These are phyloP conservation scores for Lota lota DNA, from an alignment of 2,113 vertebrate species.

Conservation along the genomic window DNA sequence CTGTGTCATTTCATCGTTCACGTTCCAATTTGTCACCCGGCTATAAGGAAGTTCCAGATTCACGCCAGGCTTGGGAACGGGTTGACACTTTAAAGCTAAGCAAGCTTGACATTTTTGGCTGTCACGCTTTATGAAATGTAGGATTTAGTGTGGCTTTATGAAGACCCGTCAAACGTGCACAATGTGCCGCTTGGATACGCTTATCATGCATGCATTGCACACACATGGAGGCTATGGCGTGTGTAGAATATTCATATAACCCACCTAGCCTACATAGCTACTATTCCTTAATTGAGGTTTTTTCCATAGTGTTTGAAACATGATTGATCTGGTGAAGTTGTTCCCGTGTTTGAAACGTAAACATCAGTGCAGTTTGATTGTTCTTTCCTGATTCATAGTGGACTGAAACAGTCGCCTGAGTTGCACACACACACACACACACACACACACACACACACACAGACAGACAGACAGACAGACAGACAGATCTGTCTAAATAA, in stretches of 20 bases:
- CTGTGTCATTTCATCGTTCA: constrained; percentile 40
- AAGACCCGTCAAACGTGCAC: too few relatives aligned
- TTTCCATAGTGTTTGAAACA: too few relatives aligned
- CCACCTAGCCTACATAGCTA: too few relatives aligned
- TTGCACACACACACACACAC: background rate
- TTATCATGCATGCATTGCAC: too few relatives aligned
- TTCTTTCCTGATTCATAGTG: constrained; percentile 9
- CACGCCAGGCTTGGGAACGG: constrained; percentile 31
- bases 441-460: background rate
- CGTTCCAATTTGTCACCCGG: constrained; percentile 48
- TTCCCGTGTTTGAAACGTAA: too few relatives aligned
- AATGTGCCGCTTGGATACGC: too few relatives aligned
- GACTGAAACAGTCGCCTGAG: too few relatives aligned
- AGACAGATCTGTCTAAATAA: constrained; percentile 51
- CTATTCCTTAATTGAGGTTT: too few relatives aligned
- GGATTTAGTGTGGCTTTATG: too few relatives aligned
- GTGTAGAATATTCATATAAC: too few relatives aligned
- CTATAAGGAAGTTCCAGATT: constrained; percentile 44
- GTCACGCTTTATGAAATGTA: constrained; percentile 34
- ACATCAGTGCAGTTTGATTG: background rate
- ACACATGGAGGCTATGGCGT: too few relatives aligned
- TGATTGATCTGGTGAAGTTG: too few relatives aligned
- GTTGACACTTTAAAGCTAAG: constrained; percentile 27
- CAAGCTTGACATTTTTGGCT: constrained; percentile 37
- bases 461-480: background rate